Conservation (phyloP, 2,113 vertebrate genomes). For the Nematolebias whitei region DNA sequence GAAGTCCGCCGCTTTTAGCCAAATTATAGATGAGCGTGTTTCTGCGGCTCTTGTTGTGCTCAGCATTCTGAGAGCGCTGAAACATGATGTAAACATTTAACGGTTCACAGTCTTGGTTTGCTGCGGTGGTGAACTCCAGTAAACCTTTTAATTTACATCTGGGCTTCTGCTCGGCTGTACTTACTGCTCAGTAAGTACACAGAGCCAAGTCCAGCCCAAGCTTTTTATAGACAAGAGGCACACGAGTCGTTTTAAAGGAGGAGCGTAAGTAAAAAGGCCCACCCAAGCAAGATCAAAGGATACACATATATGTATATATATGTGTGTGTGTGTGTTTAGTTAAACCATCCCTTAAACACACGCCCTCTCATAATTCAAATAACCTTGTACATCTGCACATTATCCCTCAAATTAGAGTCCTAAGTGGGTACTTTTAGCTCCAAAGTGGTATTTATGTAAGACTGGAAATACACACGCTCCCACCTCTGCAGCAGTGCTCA, state of each 20-base stretch:
- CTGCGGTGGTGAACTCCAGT: constrained; percentile 62
- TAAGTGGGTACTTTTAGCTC: constrained; percentile 76
- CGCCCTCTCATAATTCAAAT: constrained; percentile 76
- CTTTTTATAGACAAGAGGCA: constrained; percentile 73
- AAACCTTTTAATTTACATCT: constrained; percentile 75
- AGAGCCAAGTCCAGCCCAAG: constrained; percentile 33
- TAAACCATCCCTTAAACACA: constrained; percentile 57
- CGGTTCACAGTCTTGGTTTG: constrained; percentile 43
- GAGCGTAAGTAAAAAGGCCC: constrained; percentile 64
- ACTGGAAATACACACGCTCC: constrained; percentile 67
- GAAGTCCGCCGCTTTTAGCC: background rate
- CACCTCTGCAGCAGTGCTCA: constrained; percentile 43
- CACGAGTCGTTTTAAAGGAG: constrained; percentile 70
- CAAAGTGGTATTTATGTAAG: constrained; percentile 75
- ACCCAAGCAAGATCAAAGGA: constrained; percentile 76
- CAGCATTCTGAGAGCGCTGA: background rate
- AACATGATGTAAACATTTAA: constrained; percentile 49
- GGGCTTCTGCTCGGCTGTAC: constrained; percentile 60
- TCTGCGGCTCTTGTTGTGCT: background rate
- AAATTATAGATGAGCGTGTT: background rate
- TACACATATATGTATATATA: constrained; percentile 13
- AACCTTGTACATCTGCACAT: constrained; percentile 74
- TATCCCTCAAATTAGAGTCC: constrained; percentile 77
- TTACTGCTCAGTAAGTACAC: constrained; percentile 70
- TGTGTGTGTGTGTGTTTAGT: constrained; percentile 21